Evolutionary conservation across 2,113 vertebrate species (phyloP).

Genomic region (Megaceryle maxima): DNA sequence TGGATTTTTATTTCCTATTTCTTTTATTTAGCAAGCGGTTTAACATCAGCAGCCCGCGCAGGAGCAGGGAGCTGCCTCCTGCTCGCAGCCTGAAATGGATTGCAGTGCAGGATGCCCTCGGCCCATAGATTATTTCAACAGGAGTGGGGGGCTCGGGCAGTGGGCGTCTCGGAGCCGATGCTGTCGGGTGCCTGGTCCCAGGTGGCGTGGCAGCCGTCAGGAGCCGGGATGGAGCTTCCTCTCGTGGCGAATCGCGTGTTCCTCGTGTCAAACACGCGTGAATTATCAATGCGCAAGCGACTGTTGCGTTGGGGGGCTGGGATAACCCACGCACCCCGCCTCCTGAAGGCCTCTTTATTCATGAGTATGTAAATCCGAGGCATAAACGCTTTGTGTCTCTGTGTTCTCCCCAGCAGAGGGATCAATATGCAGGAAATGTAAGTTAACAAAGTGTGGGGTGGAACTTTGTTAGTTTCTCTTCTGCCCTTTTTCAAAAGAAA

Average conservation of each 20-base stretch:
- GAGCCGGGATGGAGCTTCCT: not conserved
- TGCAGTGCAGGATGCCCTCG: not conserved
- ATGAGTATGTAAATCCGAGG: not conserved
- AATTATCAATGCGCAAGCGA: not conserved
- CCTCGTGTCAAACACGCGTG: not conserved
- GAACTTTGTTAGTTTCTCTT: not conserved
- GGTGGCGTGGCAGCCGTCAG: not conserved
- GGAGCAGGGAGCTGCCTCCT: not conserved
- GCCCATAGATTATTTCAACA: not conserved
- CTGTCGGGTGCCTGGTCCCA: not conserved
- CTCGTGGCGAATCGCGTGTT: not conserved
- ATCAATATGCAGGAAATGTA: not conserved
- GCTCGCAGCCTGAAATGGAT: not conserved
- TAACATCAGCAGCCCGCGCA: not conserved
- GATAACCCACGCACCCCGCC: not conserved
- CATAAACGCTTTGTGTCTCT: not conserved
- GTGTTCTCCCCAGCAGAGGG: constrained; percentile 18
- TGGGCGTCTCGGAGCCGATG: not conserved
- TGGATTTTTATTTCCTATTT: not conserved
- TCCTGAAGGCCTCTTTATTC: not conserved
- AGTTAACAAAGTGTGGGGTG: not conserved
- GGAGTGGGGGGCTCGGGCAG: not conserved
- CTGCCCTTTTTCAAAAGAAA: not conserved
- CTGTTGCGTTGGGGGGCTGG: not conserved
- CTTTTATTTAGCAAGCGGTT: not conserved